Base-by-base conservation (phyloP, 1,140 invertebrate species). In the Drosophila watanabei region DNA sequence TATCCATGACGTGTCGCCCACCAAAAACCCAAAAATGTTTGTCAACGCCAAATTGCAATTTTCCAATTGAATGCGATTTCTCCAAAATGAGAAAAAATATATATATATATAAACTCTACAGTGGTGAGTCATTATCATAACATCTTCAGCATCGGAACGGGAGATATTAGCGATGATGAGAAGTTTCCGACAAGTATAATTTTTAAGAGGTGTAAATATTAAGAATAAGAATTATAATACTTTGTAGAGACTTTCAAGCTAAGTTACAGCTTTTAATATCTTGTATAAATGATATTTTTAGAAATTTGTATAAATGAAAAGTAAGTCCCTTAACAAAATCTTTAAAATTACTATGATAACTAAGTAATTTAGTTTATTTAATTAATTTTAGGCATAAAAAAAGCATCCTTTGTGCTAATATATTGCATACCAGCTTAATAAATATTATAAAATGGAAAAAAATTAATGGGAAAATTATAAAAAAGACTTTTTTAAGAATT, bases 1-100 rank as follows among this genome's bases (percentile, higher is more conserved):
- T 57, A 56, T 30, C 64, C 49, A 18, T 66, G 62, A 66, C 48
- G 66, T 68, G 66, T 54, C 41, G 72, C 41, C 41, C 61, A 79
- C 71, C 65, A 59, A 45, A 39, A 39, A 20, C 49, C 51, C 18
- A 20, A 64, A 52, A 51, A 52, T 32, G 28, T 68, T 45, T 68
- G 59, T 46, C 59, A 64, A 37, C 33, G 59, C 65, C 30, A 56
- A 69, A 69, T 56, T 71, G 64, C 39, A 71, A 71, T 71, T 71
- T 71, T 71, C 68, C 68, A 71, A 71, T 70, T 71, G 64, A 68
- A 48, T 64, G 64, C 59, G 60, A 39, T 56, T 49, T 28, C 48
- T 16, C 16, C 24, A 24, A 52, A 62, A 35, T 20, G 11, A 13
- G 14, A 11, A 33, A 43, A 61, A n/a, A n/a, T n/a, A n/a, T n/a